These are phyloP conservation scores for Solea senegalensis DNA, from an alignment of 2,113 vertebrate genomes.

Conservation along the genomic window DNA sequence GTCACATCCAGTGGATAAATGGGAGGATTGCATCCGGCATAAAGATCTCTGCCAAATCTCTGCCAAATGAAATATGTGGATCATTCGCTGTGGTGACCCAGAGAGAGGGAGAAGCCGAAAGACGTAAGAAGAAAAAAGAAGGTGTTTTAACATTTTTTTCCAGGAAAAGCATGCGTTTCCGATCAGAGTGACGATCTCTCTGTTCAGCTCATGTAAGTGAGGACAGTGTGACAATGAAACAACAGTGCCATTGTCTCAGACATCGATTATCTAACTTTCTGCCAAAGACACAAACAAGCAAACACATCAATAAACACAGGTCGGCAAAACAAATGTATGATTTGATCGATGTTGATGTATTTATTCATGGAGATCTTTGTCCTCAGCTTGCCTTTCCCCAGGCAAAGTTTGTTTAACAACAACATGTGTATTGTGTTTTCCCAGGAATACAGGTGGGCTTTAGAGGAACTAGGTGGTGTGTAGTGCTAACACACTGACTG, in stretches of 20 bases:
- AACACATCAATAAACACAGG: background rate
- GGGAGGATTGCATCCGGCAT: too few species aligned
- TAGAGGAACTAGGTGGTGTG: slow-evolving; percentile 22
- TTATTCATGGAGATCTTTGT: slow-evolving; percentile 7
- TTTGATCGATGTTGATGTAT: slow-evolving; percentile 8
- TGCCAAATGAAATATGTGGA: too few species aligned
- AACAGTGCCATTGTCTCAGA: background rate
- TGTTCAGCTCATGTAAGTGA: too few species aligned
- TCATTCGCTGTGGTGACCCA: too few species aligned
- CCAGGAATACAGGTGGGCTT: slow-evolving; percentile 48
- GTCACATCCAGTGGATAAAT: too few species aligned
- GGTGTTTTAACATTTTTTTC: too few species aligned
- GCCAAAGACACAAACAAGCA: background rate
- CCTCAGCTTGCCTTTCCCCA: slow-evolving; percentile 2
- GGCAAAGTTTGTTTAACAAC: slow-evolving; percentile 20
- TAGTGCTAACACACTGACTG: slow-evolving; percentile 37
- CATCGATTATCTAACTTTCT: slow-evolving; percentile 16
- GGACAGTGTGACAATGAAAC: too few species aligned
- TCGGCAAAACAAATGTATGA: background rate
- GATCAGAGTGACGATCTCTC: too few species aligned
- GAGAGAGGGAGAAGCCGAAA: too few species aligned
- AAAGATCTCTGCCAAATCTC: too few species aligned
- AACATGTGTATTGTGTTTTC: slow-evolving; percentile 33
- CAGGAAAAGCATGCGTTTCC: too few species aligned
- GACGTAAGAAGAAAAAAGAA: too few species aligned